phyloP scores from a whole-genome alignment of 2,113 vertebrate genomes.

The Murina feae region DNA sequence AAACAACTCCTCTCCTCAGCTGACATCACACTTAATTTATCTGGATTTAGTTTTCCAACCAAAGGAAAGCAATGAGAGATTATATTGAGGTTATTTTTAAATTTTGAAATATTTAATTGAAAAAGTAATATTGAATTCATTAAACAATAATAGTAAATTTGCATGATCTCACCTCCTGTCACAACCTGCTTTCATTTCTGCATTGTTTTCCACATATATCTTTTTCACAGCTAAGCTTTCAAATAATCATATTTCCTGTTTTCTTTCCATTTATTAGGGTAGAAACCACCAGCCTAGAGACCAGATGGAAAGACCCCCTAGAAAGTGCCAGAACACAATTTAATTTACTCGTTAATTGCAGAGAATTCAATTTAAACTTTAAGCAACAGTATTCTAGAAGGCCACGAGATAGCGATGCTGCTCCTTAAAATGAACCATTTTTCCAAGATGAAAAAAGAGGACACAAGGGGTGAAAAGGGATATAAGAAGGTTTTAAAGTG shows the following conservation, averaged over 20 bases:
- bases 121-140: neutral
- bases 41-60: neutral
- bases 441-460: neutral
- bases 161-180: neutral
- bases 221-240: neutral
- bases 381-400: neutral
- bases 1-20: neutral
- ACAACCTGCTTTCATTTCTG: neutral
- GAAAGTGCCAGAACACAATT: neutral
- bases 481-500: neutral
- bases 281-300: neutral
- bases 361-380: neutral
- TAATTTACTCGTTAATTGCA: neutral
- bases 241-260: neutral
- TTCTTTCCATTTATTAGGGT: neutral
- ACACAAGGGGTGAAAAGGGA: neutral
- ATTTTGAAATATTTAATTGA: neutral
- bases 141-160: neutral
- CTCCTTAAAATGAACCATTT: neutral
- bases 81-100: neutral
- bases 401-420: neutral
- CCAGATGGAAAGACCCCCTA: neutral
- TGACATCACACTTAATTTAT: neutral
- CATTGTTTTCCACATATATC: neutral
- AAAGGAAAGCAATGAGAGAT: neutral